phyloP scores from a whole-genome alignment of 2,888 invertebrate genomes.

The Bedellia somnulentella region DNA sequence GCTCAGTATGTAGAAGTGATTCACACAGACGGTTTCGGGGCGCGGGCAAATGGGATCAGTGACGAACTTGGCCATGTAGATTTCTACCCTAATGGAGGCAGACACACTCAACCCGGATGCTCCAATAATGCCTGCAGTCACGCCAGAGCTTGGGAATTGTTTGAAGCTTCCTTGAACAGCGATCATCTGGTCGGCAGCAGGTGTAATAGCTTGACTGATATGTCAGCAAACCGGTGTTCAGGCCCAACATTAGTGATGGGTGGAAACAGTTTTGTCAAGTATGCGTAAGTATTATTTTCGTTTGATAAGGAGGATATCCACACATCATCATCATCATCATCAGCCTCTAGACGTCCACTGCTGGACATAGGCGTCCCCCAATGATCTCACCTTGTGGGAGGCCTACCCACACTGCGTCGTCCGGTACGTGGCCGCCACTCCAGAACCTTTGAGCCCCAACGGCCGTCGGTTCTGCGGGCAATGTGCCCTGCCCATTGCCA shows the following conservation, averaged over 20 bases:
- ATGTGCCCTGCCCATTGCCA: too few relatives aligned
- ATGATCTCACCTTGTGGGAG: too few relatives aligned
- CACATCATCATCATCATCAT: too few relatives aligned
- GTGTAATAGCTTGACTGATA: not conserved
- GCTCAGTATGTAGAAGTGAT: constrained; percentile 16
- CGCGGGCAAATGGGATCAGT: constrained; percentile 8
- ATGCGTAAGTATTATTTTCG: not conserved
- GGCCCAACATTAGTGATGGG: not conserved
- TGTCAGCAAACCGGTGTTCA: not conserved
- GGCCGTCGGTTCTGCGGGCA: too few relatives aligned
- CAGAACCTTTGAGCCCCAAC: too few relatives aligned
- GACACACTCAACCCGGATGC: constrained; percentile 3
- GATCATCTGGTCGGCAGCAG: not conserved
- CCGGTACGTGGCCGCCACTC: too few relatives aligned
- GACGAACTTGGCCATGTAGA: constrained; percentile 10
- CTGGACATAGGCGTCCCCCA: too few relatives aligned
- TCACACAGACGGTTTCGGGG: constrained; percentile 10
- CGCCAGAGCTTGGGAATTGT: constrained; percentile 4
- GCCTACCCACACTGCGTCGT: too few relatives aligned
- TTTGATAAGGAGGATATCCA: too few relatives aligned
- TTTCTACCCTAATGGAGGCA: too few relatives aligned
- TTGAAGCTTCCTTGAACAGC: too few relatives aligned
- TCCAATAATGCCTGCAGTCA: constrained; percentile 6
- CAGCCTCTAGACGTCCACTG: too few relatives aligned
- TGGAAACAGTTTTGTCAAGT: not conserved